A percentile compares a stretch with the other conserved stretches of the same genome.
phyloP scores from a whole-genome alignment of 2,888 invertebrate genomes.

The Metacarcinus magister region DNA sequence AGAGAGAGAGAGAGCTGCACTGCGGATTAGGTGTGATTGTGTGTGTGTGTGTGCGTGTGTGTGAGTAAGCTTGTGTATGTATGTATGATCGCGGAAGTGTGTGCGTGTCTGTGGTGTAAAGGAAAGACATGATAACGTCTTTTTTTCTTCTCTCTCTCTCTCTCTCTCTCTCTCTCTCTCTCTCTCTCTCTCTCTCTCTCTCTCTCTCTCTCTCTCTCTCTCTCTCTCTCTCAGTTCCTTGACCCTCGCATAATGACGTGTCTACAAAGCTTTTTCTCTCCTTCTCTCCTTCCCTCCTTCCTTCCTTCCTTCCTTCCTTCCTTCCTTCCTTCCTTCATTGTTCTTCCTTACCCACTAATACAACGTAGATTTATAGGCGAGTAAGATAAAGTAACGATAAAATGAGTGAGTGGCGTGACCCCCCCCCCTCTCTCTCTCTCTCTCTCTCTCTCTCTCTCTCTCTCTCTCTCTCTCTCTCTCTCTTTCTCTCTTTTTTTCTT shows the following conservation, averaged over 20 bases:
- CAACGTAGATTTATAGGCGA: neutral
- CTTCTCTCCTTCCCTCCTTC: constrained; percentile 3
- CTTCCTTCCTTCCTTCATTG: neutral
- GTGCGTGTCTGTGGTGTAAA: neutral
- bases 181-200: constrained; percentile 43
- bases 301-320: constrained; percentile 18
- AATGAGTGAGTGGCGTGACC: neutral
- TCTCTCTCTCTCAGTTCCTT: neutral
- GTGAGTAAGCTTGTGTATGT: neutral
- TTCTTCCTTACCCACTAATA: neutral
- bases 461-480: constrained; percentile 30
- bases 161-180: neutral
- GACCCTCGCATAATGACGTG: neutral
- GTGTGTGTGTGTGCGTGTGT: too few species aligned
- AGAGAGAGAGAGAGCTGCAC: too few species aligned
- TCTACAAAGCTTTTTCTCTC: neutral
- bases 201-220: constrained; percentile 16
- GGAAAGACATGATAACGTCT: neutral
- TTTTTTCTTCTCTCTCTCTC: neutral
- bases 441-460: neutral
- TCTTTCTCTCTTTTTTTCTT: constrained; percentile 22
- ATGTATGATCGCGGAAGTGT: neutral
- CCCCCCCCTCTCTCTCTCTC: neutral
- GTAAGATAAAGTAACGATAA: neutral
- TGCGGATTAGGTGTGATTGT: too few species aligned